Evolutionary conservation across 2,113 vertebrate species (phyloP), one percentile per base, ranked within the genome.

Genomic region (Corydoras maculifer): DNA sequence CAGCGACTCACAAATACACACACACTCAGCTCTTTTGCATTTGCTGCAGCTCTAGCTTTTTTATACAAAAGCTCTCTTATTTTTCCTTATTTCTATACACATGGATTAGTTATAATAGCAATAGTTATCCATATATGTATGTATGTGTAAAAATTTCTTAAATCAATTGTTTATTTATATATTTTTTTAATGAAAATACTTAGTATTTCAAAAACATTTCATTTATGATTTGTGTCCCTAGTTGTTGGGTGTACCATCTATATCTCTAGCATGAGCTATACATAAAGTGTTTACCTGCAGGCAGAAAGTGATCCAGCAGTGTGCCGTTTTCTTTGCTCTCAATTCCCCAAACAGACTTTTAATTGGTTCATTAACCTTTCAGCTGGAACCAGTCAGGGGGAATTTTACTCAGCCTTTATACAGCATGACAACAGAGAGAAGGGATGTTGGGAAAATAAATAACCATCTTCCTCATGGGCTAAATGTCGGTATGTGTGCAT

Each of bases 321-420:
- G 48, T 65, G 32, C 9, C 31, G 57, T 69, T 68, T 72, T 75
- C 62, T 57, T 54, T 69, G 60, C 69, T 69, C 49, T 72, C 64
- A 62, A 65, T 72, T 75, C 75, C 30, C 30, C 53, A 61, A 29
- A 48, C 65, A 62, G 77, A 72, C 77, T 80, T 77, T 81, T 64
- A 84, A 82, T 84, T 72, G 72, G 65, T 72, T 81, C 78, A 79
- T 82, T 84, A 83, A 85, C 86, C 82, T 87, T 84, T 86, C 75
- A 51, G 72, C 73, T 73, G 71, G 55, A 78, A 82, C 84, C 83
- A 81, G 83, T 82, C 81, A 71, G 67, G 78, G 74, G 68, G 81
- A 69, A 76, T 77, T 78, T 78, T 1, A 81, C 70, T 31, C 65
- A 14, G 66, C 64, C 51, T 75, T 74, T 62, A 64, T 62, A 65